These are phyloP conservation scores for Drosophila miranda DNA, from an alignment of 1,140 invertebrate genomes.

Conservation along the genomic window DNA sequence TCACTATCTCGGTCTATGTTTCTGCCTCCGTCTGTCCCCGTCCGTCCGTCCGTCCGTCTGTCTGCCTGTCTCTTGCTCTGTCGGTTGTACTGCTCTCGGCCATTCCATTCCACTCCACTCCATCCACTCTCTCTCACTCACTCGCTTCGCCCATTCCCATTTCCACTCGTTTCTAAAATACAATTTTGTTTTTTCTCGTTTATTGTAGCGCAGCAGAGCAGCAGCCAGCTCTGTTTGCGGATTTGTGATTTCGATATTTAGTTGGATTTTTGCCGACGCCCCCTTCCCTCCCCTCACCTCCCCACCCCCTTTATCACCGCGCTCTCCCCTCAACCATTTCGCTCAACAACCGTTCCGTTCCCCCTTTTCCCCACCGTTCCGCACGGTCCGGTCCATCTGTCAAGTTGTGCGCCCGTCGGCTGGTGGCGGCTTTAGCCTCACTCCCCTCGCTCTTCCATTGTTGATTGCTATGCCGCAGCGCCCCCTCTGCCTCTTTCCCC, in stretches of 20 bases:
- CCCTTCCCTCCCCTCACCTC: not conserved
- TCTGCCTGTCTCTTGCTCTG: conserved; percentile 36
- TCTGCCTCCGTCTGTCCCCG: conserved; percentile 20
- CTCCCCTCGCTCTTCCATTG: conserved; percentile 43
- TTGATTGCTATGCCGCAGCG: conserved; percentile 58
- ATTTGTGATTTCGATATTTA: conserved; percentile 80
- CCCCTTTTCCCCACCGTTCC: conserved; percentile 29
- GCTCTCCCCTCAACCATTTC: conserved; percentile 6
- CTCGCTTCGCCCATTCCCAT: conserved; percentile 20
- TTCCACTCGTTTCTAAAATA: conserved; percentile 59
- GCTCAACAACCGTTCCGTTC: conserved; percentile 3
- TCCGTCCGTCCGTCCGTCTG: conserved; percentile 10
- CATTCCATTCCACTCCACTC: conserved; percentile 37
- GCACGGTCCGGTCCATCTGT: conserved; percentile 56
- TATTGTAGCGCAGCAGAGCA: conserved; percentile 36
- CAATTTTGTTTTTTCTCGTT: conserved; percentile 49
- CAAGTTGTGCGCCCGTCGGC: conserved; percentile 54
- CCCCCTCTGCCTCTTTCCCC: conserved; percentile 3
- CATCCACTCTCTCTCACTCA: conserved; percentile 13
- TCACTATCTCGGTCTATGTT: conserved; percentile 7
- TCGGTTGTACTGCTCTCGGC: conserved; percentile 32
- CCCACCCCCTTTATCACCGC: not conserved
- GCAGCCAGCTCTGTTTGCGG: conserved; percentile 40
- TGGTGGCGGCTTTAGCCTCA: conserved; percentile 49
- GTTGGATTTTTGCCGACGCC: conserved; percentile 62